Base-by-base conservation (phyloP, 37 sponge, comb jelly and placozoan genomes). In the Beroe forskalii region DNA sequence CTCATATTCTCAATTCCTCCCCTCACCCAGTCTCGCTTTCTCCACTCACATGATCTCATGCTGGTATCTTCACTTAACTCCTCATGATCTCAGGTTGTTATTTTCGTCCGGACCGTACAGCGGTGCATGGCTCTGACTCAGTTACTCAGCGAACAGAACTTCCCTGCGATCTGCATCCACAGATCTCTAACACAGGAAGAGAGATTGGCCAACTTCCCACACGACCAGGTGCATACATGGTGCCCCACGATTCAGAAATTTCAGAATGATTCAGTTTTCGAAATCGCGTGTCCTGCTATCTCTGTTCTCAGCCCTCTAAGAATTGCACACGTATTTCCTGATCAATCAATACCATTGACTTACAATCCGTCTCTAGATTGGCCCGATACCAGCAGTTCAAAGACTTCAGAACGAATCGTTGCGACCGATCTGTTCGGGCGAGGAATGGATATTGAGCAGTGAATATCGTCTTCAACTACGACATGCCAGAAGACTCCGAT, bases 371-470 rank as follows among this genome's bases (percentile, higher is more conserved):
- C 14, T 89, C 28, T 62, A 97, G 97, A 60, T 67, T 98, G 92
- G 90, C 93, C 76, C 95, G 94, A 28, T 98, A 98, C 89, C 95
- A 96, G 76, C 93, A 94, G 9, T 98, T 98, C 92, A 98, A 96
- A 93, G 93, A 91, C 75, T 98, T 98, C 89, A 92, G 94, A 90
- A 98, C 96, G 90, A 72, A 97, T 98, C 76, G 96, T 96, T 0
- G 94, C 97, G 4, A 98, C 99, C 4, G 95, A 98, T 62, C 93
- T 98, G 41, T 98, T 98, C 90, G 99, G 99, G 25, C 91, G 99
- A 32, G 99, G 99, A 32, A 98, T 98, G 95, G 99, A 98, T 90
- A 98, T 98, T 36, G 99, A 98, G 89, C 91, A 95, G 97, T 98
- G 32, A 98, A 96, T 89, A 98, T 98, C 67, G 99, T 96, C 31